A percentile compares a stretch with the other conserved stretches of the same genome.
Evolutionary conservation across 2,888 invertebrate species (phyloP).

Genomic region (Drosophila algonquin): DNA sequence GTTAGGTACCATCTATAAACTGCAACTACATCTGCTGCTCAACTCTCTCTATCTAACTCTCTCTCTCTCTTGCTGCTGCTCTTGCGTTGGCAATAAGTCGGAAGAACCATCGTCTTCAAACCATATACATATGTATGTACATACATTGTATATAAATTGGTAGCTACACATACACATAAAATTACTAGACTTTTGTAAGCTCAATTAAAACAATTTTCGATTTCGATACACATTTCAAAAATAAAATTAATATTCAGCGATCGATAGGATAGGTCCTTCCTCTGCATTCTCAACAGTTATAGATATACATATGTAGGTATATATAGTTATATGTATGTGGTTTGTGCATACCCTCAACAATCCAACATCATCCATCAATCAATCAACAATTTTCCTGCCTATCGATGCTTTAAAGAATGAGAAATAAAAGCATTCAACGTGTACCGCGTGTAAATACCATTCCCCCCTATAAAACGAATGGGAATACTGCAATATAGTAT

Average conservation of each 20-base stretch:
- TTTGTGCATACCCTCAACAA: not conserved
- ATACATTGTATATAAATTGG: slow-evolving; percentile 36
- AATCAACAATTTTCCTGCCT: not conserved
- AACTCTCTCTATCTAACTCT: not conserved
- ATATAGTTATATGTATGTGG: slow-evolving; percentile 2
- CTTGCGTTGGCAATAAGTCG: slow-evolving; percentile 14
- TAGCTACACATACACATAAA: slow-evolving; percentile 23
- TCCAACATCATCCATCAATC: not conserved
- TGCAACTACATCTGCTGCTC: not conserved
- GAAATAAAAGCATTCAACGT: not conserved
- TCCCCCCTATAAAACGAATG: not conserved
- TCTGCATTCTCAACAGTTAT: too few relatives aligned
- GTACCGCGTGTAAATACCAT: not conserved
- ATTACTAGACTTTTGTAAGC: slow-evolving; percentile 43
- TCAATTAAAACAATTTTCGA: slow-evolving; percentile 41
- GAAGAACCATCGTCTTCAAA: slow-evolving; percentile 11
- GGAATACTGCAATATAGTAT: not conserved
- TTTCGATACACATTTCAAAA: slow-evolving; percentile 35
- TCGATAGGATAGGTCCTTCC: too few relatives aligned
- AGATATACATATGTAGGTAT: slow-evolving; percentile 14
- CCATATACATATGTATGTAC: slow-evolving; percentile 7
- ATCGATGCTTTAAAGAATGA: too few relatives aligned
- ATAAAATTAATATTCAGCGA: not conserved
- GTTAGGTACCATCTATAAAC: not conserved
- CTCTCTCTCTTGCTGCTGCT: too few relatives aligned